Evolutionary conservation across 2,888 invertebrate genomes (phyloP).

Genomic region (Conomelus anceps): DNA sequence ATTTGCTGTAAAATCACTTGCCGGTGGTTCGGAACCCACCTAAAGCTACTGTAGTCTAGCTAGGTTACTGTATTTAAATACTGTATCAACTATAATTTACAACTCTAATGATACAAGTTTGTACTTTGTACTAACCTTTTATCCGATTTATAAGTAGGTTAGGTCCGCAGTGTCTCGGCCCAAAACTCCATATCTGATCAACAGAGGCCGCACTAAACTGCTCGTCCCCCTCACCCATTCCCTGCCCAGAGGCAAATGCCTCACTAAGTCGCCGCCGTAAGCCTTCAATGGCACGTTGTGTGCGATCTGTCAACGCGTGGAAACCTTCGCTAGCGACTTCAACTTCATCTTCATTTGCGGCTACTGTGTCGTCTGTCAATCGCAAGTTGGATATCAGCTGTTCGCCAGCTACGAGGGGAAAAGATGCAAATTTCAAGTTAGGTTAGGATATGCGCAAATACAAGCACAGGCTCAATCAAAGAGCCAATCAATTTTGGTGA

Average conservation of each 20-base stretch:
- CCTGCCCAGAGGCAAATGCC: no score
- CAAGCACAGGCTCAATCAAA: no score
- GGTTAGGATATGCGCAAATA: no score
- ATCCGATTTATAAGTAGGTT: conserved; percentile 84
- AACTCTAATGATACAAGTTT: neutral
- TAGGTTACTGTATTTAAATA: no score
- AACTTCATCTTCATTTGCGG: neutral
- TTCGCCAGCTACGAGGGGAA: no score
- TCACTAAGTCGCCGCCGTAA: conserved; percentile 53
- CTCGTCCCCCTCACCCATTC: conserved; percentile 48
- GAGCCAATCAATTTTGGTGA: no score
- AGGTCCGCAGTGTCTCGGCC: conserved; percentile 80
- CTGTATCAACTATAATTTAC: neutral
- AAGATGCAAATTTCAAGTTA: no score
- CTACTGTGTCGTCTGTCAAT: neutral
- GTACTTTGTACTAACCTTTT: conserved; percentile 47
- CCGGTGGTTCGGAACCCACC: no score
- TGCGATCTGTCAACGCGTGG: conserved; percentile 33
- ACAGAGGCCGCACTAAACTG: conserved; percentile 43
- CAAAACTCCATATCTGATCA: conserved; percentile 82
- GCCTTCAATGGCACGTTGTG: conserved; percentile 45
- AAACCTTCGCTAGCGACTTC: no score
- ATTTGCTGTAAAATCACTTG: no score
- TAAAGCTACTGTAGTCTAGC: no score
- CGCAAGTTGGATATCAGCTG: neutral